Percentiles rank a stretch among this genome's conserved stretches.
Evolutionary conservation across 2,113 vertebrate genomes (phyloP).

Genomic region (Microtus pennsylvanicus): DNA sequence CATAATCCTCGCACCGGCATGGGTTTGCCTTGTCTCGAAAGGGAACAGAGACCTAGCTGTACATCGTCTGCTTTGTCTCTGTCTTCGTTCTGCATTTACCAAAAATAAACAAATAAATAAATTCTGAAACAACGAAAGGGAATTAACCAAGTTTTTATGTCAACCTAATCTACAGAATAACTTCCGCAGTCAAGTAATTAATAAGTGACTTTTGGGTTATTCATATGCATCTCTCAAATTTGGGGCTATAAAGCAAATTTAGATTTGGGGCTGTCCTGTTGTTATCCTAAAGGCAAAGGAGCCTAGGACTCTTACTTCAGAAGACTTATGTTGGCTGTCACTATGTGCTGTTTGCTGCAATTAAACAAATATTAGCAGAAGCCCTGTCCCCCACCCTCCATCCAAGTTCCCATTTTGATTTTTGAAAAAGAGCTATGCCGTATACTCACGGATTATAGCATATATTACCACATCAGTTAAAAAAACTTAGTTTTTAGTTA

Average conservation of each 20-base stretch:
- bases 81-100: neutral
- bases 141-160: neutral
- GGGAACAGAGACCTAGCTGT: neutral
- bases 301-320: neutral
- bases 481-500: neutral
- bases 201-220: neutral
- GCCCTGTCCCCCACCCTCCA: neutral
- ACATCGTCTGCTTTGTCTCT: neutral
- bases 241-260: neutral
- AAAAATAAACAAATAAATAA: neutral
- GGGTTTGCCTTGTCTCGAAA: neutral
- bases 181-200: neutral
- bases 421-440: neutral
- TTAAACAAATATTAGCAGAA: neutral
- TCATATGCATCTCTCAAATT: neutral
- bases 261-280: neutral
- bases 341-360: neutral
- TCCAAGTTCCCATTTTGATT: neutral
- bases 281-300: neutral
- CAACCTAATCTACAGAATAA: neutral
- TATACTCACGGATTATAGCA: neutral
- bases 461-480: neutral
- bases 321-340: neutral
- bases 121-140: neutral
- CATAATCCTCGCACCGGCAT: neutral